phyloP scores from a whole-genome alignment of 2,797 vertebrate species.

The Pyrocephalus nanus region DNA sequence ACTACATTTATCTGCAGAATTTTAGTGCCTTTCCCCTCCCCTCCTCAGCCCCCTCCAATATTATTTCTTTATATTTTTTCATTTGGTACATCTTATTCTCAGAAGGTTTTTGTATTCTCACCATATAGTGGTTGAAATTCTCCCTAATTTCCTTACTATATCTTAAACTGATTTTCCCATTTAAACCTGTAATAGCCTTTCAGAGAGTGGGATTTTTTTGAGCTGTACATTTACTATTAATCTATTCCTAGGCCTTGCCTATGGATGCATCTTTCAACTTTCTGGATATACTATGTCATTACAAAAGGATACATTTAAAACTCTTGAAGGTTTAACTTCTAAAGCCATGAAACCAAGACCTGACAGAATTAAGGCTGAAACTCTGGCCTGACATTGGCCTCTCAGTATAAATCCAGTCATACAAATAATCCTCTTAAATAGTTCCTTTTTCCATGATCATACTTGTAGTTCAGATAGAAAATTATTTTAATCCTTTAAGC shows the following conservation, averaged over 20 bases:
- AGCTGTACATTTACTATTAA: background rate
- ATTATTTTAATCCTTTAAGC: background rate
- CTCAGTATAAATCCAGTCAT: background rate
- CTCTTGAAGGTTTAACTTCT: background rate
- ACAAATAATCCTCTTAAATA: slow-evolving; percentile 32
- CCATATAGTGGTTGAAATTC: background rate
- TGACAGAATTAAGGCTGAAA: background rate
- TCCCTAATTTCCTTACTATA: background rate
- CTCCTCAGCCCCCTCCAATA: fast-evolving
- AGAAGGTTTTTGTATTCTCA: background rate
- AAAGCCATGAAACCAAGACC: background rate
- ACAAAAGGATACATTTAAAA: background rate
- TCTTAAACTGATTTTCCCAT: background rate
- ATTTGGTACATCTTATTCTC: background rate
- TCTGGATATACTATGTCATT: background rate
- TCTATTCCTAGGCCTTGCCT: background rate
- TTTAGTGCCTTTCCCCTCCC: background rate
- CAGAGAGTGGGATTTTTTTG: background rate
- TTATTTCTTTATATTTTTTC: background rate
- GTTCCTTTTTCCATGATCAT: background rate
- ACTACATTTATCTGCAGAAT: background rate
- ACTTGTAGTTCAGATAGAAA: background rate
- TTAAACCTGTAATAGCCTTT: background rate
- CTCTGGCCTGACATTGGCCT: background rate
- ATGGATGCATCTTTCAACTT: background rate